Base-by-base conservation (phyloP, 2,888 invertebrate species). In the Timema podura region DNA sequence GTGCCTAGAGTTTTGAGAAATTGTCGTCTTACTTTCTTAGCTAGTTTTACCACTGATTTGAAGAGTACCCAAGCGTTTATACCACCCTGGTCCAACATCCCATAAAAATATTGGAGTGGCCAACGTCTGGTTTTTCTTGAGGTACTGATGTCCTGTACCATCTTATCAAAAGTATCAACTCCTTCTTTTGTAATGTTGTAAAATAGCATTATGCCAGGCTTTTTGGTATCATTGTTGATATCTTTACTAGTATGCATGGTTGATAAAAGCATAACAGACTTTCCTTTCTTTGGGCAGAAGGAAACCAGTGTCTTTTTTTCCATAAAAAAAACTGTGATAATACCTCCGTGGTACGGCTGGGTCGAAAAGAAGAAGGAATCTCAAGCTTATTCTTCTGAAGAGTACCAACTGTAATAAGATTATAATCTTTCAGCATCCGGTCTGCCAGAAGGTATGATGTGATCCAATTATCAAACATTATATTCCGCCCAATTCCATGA, bases 401-500 rank as follows among this genome's bases (percentile, higher is more conserved):
- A 16, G 57, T 57, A 16, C 57, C 57, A 15, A 13, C 57, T n/a
- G 30, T 30, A 57, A 0, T 57, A 30, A 57, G 15, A 6, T n/a
- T 57, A 57, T 57, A 57, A 57, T 57, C 57, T 11, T n/a, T 57
- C 16, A 57, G 57, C 57, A 57, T 57, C 9, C 8, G 6, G 57
- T 57, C 57, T 9, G 57, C 15, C 30, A 57, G 15, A 16, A n/a
- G 57, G 30, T 16, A 15, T 57, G 57, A 13, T 30, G n/a, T 57
- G 57, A 13, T 16, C 57, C 8, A 57, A 5, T 57, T 57, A 6
- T 57, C 57, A 8, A n/a, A 16, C n/a, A n/a, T 57, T 30, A 57
- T 16, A 57, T n/a, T 13, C 15, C 1, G 15, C 30, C 57, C 57
- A 16, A 30, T 57, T 15, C 57, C 57, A 57, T 13, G 57, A 57